Evolutionary conservation across 2,797 vertebrate species (phyloP), one percentile per base, ranked within the genome.

Genomic region (Aldrovandia affinis): DNA sequence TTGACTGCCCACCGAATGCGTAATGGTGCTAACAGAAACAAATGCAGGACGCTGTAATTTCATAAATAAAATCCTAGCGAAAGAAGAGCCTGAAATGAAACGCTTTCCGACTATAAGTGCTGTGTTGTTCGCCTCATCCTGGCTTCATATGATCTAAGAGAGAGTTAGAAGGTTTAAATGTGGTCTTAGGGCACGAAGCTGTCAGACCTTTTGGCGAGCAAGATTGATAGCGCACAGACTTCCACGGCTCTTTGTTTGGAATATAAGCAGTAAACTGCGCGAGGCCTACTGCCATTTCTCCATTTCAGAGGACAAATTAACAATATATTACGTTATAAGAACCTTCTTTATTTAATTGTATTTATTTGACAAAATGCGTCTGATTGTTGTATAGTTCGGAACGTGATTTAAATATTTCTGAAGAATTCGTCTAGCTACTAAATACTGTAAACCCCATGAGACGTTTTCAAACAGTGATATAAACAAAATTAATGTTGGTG

Each of bases 111-210:
- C 50, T 86, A 65, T 85, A 84, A 88, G 85, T 59, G 91, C 93
- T 94, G 94, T 93, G 92, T 94, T 94, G 92, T 91, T 93, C 93
- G 93, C 94, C 94, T 97, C 96, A 96, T 94, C 95, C 94, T 91
- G 89, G 94, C 93, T 94, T 95, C 96, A 96, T 97, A 96, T 97
- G 96, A 97, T 97, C 95, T 96, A 93, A 95, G 95, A 95, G 95
- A 96, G 95, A 95, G 96, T 96, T 96, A 92, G 96, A 96, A 97
- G 96, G 95, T 96, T 97, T 95, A 97, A 97, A 97, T 96, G 98
- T 97, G 97, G 97, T 98, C 97, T 97, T 96, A 96, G 97, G 97
- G 97, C 97, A 96, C 96, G 94, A 96, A 97, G 97, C 98, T 99
- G 98, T 99, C 98, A 99, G 96, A 96, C 95, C 97, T 96, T 97